Evolutionary conservation across 2,113 vertebrate species (phyloP).

Genomic region (Scartelaos histophorus): DNA sequence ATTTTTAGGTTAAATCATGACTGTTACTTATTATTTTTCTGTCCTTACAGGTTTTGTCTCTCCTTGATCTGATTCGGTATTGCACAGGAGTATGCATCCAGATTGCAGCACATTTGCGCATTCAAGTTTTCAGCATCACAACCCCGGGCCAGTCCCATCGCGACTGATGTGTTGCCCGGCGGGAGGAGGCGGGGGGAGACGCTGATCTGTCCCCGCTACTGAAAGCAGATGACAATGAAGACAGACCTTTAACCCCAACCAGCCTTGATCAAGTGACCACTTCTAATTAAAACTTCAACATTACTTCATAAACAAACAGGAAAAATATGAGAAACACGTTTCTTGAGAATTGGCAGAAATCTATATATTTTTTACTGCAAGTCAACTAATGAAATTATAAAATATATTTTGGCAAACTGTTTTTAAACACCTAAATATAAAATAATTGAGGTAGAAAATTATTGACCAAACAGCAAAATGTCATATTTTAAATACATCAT

Average conservation of each 20-base stretch:
- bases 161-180: constrained; percentile 89
- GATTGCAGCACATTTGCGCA: constrained; percentile 91
- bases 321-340: constrained; percentile 8
- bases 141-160: constrained; percentile 80
- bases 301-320: constrained; percentile 16
- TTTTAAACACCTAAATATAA: constrained; percentile 45
- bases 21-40: neutral
- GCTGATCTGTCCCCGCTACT: constrained; percentile 69
- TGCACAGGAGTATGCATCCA: constrained; percentile 90
- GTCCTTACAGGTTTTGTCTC: constrained; percentile 81
- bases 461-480: neutral
- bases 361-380: neutral
- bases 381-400: constrained; percentile 5
- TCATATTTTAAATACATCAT: neutral
- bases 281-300: constrained; percentile 52
- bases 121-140: constrained; percentile 93
- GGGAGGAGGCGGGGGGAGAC: constrained; percentile 81
- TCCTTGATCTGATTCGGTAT: constrained; percentile 89
- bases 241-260: constrained; percentile 57
- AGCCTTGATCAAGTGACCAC: constrained; percentile 73
- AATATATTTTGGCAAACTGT: constrained; percentile 17
- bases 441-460: constrained; percentile 8
- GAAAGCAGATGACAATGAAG: constrained; percentile 68
- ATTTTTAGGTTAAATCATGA: neutral
- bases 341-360: constrained; percentile 7